These are phyloP conservation scores for Timema cristinae DNA, from an alignment of 2,888 invertebrate genomes.

Conservation along the genomic window DNA sequence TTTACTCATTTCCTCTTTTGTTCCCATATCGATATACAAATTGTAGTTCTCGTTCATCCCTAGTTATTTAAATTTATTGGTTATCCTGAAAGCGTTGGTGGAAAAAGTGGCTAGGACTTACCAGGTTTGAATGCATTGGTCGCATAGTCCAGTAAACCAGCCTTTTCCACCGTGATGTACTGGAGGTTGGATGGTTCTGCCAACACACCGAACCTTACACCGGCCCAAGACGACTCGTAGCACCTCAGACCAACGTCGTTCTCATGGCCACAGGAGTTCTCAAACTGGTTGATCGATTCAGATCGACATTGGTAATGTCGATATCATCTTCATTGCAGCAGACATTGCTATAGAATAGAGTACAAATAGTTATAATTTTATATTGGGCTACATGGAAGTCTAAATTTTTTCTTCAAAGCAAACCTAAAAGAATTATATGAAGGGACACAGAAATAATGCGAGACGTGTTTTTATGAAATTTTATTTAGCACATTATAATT, in stretches of 20 bases:
- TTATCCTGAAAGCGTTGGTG: too few relatives aligned
- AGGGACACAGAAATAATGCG: too few relatives aligned
- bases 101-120: conserved; percentile 31
- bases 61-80: too few relatives aligned
- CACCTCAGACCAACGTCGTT: conserved; percentile 86
- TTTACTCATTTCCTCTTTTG: too few relatives aligned
- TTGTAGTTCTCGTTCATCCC: too few relatives aligned
- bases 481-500: too few relatives aligned
- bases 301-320: conserved; percentile 85
- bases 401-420: too few relatives aligned
- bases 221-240: conserved; percentile 91
- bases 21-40: too few relatives aligned
- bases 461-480: too few relatives aligned
- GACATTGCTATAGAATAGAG: conserved; percentile 61
- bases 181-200: conserved; percentile 84
- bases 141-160: conserved; percentile 90
- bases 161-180: conserved; percentile 82
- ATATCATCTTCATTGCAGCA: conserved; percentile 86
- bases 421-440: too few relatives aligned
- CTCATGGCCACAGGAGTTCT: conserved; percentile 82
- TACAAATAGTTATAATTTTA: neutral
- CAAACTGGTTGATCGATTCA: conserved; percentile 72
- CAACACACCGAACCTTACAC: conserved; percentile 82
- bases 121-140: conserved; percentile 79
- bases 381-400: too few relatives aligned